Conservation (phyloP, 2,888 invertebrate genomes). For the Dusona sp. region DNA sequence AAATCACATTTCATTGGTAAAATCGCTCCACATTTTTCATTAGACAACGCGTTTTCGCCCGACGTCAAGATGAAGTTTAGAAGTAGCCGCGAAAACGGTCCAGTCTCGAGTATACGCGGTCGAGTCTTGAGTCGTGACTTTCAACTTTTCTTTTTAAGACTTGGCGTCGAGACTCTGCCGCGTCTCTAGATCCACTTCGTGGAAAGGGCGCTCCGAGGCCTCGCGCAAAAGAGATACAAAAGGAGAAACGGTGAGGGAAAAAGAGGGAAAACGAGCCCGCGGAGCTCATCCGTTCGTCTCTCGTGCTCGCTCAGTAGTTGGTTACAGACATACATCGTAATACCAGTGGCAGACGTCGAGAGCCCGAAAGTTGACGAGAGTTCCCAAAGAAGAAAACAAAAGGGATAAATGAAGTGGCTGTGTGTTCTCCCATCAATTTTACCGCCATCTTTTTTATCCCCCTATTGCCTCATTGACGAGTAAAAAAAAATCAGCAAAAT, state of each 20-base stretch:
- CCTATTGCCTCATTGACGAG: neutral
- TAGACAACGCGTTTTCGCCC: neutral
- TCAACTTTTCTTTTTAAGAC: neutral
- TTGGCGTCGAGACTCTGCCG: neutral
- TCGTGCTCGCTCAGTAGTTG: constrained; percentile 34
- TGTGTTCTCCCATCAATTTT: neutral
- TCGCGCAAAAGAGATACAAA: constrained; percentile 58
- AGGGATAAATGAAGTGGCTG: constrained; percentile 22
- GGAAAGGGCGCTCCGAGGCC: constrained; percentile 74
- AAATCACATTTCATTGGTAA: neutral
- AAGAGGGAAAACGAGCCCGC: constrained; percentile 4
- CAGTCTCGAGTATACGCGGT: neutral
- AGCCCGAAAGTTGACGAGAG: constrained; percentile 53
- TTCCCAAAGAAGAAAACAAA: constrained; percentile 7
- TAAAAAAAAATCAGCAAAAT: constrained; percentile 55
- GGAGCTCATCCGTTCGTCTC: constrained; percentile 53
- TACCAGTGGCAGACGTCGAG: constrained; percentile 48
- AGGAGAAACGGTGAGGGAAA: constrained; percentile 3
- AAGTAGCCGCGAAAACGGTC: neutral
- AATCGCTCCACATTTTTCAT: neutral
- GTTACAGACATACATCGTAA: constrained; percentile 38
- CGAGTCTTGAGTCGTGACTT: neutral
- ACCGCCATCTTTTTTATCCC: neutral
- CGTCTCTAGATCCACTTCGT: constrained; percentile 72
- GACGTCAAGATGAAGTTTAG: neutral